These are phyloP conservation scores for Indicator indicator DNA, from an alignment of 2,113 vertebrate species.

Conservation along the genomic window DNA sequence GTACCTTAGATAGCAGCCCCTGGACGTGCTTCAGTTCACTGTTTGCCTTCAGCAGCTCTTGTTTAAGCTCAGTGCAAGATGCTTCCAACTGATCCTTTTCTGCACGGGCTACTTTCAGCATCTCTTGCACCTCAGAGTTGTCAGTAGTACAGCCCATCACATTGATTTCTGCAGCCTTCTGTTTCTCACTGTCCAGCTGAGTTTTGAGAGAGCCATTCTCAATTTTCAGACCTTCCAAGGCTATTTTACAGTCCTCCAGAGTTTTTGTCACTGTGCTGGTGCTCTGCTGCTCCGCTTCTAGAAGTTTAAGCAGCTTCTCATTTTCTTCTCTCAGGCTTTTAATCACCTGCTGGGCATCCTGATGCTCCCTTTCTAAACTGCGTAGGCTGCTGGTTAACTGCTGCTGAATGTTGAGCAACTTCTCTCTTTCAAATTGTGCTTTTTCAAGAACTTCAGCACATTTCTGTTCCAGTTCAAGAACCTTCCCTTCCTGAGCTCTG, in stretches of 20 bases:
- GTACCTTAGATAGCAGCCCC: conserved; percentile 86
- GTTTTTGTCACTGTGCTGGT: conserved; percentile 57
- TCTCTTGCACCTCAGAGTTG: conserved; percentile 80
- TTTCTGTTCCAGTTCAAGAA: conserved; percentile 88
- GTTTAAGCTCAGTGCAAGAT: conserved; percentile 83
- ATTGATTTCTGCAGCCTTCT: conserved; percentile 82
- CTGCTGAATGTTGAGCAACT: conserved; percentile 94
- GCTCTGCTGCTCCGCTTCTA: conserved; percentile 80
- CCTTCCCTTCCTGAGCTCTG: conserved; percentile 74
- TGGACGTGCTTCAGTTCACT: conserved; percentile 82
- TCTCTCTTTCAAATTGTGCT: conserved; percentile 91
- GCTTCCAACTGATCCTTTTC: conserved; percentile 88
- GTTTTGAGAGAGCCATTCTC: conserved; percentile 87
- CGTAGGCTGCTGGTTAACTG: conserved; percentile 91
- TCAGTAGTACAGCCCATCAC: conserved; percentile 77
- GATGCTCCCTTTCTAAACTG: conserved; percentile 89
- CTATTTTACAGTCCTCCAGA: conserved; percentile 79
- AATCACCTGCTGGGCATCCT: conserved; percentile 81
- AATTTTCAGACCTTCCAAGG: conserved; percentile 80
- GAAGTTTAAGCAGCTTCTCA: conserved; percentile 75
- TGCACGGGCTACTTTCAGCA: conserved; percentile 82
- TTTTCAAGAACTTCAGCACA: conserved; percentile 88
- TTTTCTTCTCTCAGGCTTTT: conserved; percentile 83
- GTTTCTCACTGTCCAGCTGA: conserved; percentile 87
- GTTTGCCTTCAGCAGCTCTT: conserved; percentile 85